Evolutionary conservation across 2,888 invertebrate genomes (phyloP), one percentile per base, ranked within the genome.

Genomic region (Drosophila conformis): DNA sequence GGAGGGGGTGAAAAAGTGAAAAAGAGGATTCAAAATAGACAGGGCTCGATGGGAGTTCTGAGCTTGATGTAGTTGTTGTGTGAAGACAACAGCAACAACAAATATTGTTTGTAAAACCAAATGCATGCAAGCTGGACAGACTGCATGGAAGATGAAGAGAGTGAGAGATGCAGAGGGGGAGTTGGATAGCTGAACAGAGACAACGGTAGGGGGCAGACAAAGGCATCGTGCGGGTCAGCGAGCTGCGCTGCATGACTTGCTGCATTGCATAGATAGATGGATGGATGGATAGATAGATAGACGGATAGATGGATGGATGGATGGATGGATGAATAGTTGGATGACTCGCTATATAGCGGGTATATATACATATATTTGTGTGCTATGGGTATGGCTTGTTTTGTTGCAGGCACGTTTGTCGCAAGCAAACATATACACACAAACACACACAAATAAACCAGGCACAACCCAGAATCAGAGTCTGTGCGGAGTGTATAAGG

Each of bases 1-100:
- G 36, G 51, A 1, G 51, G 15, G 18, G 64, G 58, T 63, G 53
- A 57, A 72, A 84, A 73, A 79, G 80, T 85, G 83, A 82, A 89
- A 88, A 89, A 90, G 87, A 80, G 83, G 87, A 86, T 87, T 90
- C 75, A 73, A 81, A 89, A 89, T 79, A 89, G 82, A 82, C 89
- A 69, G 77, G 72, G 82, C 79, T 77, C 80, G 73, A 78, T 85
- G 83, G 76, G 69, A 78, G 73, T 52, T n/a, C 69, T 58, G 65
- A 76, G 78, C 80, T 89, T 86, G 80, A 78, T 82, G 83, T 73
- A 80, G 80, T 80, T 87, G 83, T 83, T 90, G 85, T 85, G 83
- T 80, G 78, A 89, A 89, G 81, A 71, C 77, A 78, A 57, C 68
- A 72, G 36, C 54, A 68, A 57, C 42, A 81, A 78, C 84, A 85